Evolutionary conservation across 1,140 invertebrate species (phyloP).

Genomic region (Heliconius hermathena): DNA sequence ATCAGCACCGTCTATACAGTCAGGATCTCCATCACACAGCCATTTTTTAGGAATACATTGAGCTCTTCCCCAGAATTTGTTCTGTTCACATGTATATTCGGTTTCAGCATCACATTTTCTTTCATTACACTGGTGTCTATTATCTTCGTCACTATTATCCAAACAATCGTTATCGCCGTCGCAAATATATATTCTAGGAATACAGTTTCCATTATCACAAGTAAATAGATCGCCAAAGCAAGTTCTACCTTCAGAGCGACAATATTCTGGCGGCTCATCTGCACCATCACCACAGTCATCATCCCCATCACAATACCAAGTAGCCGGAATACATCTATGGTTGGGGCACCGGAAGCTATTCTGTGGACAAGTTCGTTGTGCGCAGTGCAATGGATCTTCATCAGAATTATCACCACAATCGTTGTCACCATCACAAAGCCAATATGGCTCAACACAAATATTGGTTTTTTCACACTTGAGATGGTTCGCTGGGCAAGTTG

Average conservation of each 20-base stretch:
- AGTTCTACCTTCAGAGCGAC: slow-evolving; percentile 95
- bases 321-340: slow-evolving; percentile 93
- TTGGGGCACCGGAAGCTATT: slow-evolving; percentile 95
- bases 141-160: slow-evolving; percentile 96
- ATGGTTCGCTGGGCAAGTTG: slow-evolving; percentile 93
- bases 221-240: slow-evolving; percentile 98
- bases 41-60: slow-evolving; percentile 97
- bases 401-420: slow-evolving; percentile 98
- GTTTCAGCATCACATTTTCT: slow-evolving; percentile 95
- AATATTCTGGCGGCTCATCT: slow-evolving; percentile 95
- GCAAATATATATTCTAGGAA: slow-evolving; percentile 98
- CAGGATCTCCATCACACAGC: slow-evolving; percentile 97
- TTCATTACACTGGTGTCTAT: slow-evolving; percentile 94
- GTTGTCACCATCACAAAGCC: slow-evolving; percentile 96
- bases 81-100: slow-evolving; percentile 94
- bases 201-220: slow-evolving; percentile 98
- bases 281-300: slow-evolving; percentile 94
- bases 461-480: slow-evolving; percentile 96
- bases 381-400: slow-evolving; percentile 95
- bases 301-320: slow-evolving; percentile 96
- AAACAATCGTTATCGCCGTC: slow-evolving; percentile 96
- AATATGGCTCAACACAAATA: slow-evolving; percentile 97
- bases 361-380: slow-evolving; percentile 92
- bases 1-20: slow-evolving; percentile 98
- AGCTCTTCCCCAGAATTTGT: slow-evolving; percentile 94